These are phyloP conservation scores for Clusia tigrina DNA, from an alignment of 2,888 invertebrate genomes.

Conservation along the genomic window DNA sequence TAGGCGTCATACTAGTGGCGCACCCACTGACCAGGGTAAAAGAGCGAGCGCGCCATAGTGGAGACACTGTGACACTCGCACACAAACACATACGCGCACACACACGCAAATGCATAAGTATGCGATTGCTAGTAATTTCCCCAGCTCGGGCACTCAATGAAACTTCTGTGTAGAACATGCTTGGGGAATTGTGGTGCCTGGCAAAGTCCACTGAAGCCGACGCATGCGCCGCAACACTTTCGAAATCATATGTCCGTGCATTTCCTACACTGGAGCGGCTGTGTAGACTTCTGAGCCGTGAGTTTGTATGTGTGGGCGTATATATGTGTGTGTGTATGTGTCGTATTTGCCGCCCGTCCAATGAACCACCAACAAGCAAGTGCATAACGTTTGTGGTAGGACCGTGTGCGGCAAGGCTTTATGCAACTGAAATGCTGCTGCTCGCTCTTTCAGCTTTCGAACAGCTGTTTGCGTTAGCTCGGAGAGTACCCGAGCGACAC, in stretches of 20 bases:
- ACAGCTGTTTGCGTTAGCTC: no score
- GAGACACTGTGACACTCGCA: background rate
- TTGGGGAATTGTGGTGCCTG: background rate
- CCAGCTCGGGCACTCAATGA: background rate
- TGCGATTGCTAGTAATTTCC: background rate
- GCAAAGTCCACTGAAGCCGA: background rate
- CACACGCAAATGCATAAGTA: background rate
- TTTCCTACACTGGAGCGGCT: background rate
- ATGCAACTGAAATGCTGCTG: no score
- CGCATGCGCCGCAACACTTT: background rate
- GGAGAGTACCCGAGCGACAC: constrained; percentile 1
- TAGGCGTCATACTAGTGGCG: constrained; percentile 65
- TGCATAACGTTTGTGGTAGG: constrained; percentile 57
- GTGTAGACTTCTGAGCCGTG: no score
- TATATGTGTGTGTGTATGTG: no score
- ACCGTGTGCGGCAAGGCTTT: no score
- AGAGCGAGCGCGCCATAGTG: background rate
- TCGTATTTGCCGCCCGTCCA: background rate
- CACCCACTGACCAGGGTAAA: constrained; percentile 54
- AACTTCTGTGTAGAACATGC: background rate
- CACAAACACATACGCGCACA: background rate
- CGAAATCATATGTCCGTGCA: constrained; percentile 2
- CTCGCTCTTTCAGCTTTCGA: no score
- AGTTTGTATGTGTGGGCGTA: no score
- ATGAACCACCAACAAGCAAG: constrained; percentile 34